A percentile compares a stretch with the other conserved stretches of the same genome.
Evolutionary conservation across 2,888 invertebrate species (phyloP).

Genomic region (Acronicta psi): DNA sequence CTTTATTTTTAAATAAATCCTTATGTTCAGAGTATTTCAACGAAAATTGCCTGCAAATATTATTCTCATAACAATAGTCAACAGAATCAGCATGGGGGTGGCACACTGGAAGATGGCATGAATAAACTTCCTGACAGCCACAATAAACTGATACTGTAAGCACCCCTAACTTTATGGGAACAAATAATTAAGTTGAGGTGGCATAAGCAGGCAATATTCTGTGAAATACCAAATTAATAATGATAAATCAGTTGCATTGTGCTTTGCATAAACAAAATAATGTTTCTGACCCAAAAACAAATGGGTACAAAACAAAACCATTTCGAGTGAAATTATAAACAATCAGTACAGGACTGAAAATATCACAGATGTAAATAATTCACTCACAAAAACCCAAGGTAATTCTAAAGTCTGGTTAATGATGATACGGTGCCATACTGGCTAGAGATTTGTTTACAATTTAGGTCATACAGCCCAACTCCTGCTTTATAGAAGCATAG

Average conservation of each 20-base stretch:
- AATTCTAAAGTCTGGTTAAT: constrained; percentile 34
- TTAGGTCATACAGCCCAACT: constrained; percentile 42
- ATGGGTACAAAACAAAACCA: constrained; percentile 45
- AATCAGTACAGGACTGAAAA: constrained; percentile 82
- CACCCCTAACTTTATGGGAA: constrained; percentile 76
- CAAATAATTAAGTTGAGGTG: constrained; percentile 80
- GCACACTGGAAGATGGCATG: constrained; percentile 62
- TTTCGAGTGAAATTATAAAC: constrained; percentile 75
- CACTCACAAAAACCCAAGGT: constrained; percentile 56
- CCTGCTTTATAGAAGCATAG: neutral
- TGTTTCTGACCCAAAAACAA: constrained; percentile 55
- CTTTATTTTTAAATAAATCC: constrained; percentile 65
- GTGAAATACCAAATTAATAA: constrained; percentile 60
- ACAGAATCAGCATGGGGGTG: constrained; percentile 39
- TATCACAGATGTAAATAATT: constrained; percentile 86
- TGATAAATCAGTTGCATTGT: constrained; percentile 63
- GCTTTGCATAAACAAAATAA: constrained; percentile 61
- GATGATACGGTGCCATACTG: constrained; percentile 30
- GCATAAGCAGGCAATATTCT: constrained; percentile 59
- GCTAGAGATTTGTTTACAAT: constrained; percentile 47
- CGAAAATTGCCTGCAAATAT: constrained; percentile 52
- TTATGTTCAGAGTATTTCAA: constrained; percentile 50
- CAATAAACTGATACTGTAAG: constrained; percentile 45
- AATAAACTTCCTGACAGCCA: constrained; percentile 65
- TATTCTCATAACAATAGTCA: constrained; percentile 36